These are phyloP conservation scores for Eupithecia abbreviata DNA, from an alignment of 2,888 invertebrate genomes.

Conservation along the genomic window DNA sequence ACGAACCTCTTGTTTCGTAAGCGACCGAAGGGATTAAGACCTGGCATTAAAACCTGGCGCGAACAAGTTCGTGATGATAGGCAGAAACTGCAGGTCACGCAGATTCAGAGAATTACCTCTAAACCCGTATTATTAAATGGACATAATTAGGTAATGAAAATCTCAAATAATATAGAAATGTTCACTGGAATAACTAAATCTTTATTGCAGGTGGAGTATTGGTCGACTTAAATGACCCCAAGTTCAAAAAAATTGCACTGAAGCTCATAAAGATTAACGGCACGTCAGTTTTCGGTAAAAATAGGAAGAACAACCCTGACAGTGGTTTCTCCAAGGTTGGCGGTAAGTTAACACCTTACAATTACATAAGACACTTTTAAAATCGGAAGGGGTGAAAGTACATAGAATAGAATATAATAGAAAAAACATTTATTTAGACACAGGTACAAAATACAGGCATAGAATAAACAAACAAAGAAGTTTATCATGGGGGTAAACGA, in stretches of 20 bases:
- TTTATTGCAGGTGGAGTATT: not conserved
- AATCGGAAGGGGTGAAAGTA: not conserved
- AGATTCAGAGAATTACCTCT: too few species aligned
- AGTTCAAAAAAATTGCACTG: not conserved
- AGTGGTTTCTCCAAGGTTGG: not conserved
- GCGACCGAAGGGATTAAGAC: too few species aligned
- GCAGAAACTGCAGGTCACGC: too few species aligned
- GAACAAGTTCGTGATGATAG: too few species aligned
- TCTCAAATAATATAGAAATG: not conserved
- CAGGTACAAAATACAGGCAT: too few species aligned
- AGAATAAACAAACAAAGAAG: too few species aligned
- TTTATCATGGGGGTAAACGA: too few species aligned
- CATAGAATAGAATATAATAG: too few species aligned
- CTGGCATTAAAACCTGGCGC: too few species aligned
- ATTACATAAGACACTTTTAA: not conserved
- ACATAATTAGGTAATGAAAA: not conserved
- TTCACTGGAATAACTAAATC: not conserved
- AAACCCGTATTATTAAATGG: too few species aligned
- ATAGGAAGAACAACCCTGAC: not conserved
- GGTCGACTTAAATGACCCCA: not conserved
- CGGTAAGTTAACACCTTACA: not conserved
- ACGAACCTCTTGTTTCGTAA: too few species aligned
- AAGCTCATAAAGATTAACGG: not conserved
- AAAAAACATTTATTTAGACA: too few species aligned
- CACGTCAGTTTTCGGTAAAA: conserved; percentile 1